Base-by-base conservation (phyloP, 2,888 invertebrate species). In the Mesoligia furuncula region DNA sequence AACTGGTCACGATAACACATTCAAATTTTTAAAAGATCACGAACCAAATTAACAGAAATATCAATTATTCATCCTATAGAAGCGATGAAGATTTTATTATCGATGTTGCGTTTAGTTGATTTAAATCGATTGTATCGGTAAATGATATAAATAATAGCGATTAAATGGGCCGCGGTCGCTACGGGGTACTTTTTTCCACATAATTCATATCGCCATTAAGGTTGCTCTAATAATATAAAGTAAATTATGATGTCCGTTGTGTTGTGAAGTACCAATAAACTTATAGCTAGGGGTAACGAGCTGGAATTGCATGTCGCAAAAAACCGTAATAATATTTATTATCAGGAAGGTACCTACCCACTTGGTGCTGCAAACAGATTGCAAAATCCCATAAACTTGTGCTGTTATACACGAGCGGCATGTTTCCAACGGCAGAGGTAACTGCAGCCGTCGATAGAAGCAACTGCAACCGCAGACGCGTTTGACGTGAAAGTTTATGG, bases 191-290 rank as follows among this genome's bases (percentile, higher is more conserved):
- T 93, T 93, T 93, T 92, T 90, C 64, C 90, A 89, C 89, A 90
- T 94, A 94, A 95, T 94, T 93, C 94, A 95, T 93, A 87, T 91
- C 81, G 87, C 92, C 88, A 95, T 95, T 94, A 95, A 94, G 90
- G 91, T 90, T 92, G 92, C 92, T 93, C 92, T 92, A 93, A 93
- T 93, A 93, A 92, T 93, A 93, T 94, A 93, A 93, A 94, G 91
- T 93, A 94, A 94, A 95, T 95, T 94, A 95, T 95, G 93, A 93
- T 94, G 92, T 95, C 91, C 91, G 90, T 91, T 92, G 57, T 92
- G n/a, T 45, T 36, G 91, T 91, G 73, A 73, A 87, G 93, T 90
- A 92, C 92, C 93, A 92, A 94, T 94, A 93, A 93, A 91, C 91
- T 93, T 93, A 93, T 64, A 51, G 62, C 31, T 73, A 87, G 73